phyloP scores from a whole-genome alignment of 2,113 vertebrate genomes.

The Atherinomorus stipes region DNA sequence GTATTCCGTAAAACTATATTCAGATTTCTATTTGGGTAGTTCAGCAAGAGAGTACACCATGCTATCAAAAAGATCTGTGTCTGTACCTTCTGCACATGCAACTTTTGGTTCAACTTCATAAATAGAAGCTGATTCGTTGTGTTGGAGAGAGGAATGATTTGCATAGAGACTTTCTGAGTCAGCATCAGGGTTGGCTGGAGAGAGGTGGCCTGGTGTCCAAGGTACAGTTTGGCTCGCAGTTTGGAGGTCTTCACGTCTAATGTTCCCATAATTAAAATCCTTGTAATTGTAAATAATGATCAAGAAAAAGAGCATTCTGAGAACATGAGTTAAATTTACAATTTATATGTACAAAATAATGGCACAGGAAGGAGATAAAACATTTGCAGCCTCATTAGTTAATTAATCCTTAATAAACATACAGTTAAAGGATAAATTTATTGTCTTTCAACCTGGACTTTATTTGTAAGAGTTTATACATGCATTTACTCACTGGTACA shows the following conservation, averaged over 20 bases:
- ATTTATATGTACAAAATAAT: no score
- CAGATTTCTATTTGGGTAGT: background rate
- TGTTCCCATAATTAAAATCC: slow-evolving; percentile 6
- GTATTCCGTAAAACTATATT: no score
- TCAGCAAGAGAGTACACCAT: slow-evolving; percentile 17
- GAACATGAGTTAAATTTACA: no score
- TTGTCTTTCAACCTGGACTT: no score
- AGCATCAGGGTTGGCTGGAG: background rate
- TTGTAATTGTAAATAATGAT: slow-evolving; percentile 21
- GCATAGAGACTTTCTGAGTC: slow-evolving; percentile 3
- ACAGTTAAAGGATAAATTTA: no score
- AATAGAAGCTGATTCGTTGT: background rate
- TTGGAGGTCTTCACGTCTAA: slow-evolving; percentile 10
- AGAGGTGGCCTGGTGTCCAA: background rate
- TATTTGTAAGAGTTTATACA: no score
- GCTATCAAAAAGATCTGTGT: background rate
- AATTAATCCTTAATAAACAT: no score
- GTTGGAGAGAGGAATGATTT: slow-evolving; percentile 5
- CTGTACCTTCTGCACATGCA: background rate
- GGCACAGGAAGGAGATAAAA: no score
- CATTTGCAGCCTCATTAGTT: no score
- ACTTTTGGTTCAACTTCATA: background rate
- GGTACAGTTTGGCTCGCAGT: background rate
- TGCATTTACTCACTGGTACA: no score
- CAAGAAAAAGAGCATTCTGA: background rate